Conservation (phyloP, 2,113 vertebrate species). For the Phaethornis superciliosus region DNA sequence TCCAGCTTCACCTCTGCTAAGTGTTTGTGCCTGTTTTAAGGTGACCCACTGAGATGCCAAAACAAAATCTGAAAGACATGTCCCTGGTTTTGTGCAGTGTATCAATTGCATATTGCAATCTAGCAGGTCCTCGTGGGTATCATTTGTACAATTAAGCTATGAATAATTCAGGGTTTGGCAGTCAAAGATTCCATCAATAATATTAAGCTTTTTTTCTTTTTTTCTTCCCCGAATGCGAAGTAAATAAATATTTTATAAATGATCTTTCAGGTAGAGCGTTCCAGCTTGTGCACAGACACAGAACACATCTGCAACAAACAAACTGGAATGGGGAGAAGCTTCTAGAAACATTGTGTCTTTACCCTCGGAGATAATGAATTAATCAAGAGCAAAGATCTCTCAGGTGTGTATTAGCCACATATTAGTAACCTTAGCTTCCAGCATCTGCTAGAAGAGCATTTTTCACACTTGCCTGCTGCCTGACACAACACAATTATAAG, state of each 20-base stretch:
- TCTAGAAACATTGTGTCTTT: not conserved
- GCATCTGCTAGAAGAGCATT: not conserved
- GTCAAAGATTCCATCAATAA: slow-evolving; percentile 19
- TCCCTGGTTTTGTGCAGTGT: not conserved
- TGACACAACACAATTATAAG: not conserved
- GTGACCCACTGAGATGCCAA: not conserved
- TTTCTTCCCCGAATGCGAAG: not conserved
- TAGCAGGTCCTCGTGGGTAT: slow-evolving; percentile 25
- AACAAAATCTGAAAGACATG: not conserved
- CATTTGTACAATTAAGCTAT: slow-evolving; percentile 38
- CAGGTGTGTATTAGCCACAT: not conserved
- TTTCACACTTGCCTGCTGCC: not conserved
- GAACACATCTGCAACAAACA: not conserved
- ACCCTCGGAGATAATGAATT: not conserved
- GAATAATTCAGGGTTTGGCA: slow-evolving; percentile 62
- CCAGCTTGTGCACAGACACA: not conserved
- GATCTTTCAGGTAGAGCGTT: not conserved
- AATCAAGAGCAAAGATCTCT: not conserved
- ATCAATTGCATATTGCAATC: slow-evolving; percentile 32
- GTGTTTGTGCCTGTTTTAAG: not conserved
- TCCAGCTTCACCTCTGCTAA: not conserved
- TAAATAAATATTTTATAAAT: slow-evolving; percentile 59
- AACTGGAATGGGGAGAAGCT: not conserved
- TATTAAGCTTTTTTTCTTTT: not conserved
- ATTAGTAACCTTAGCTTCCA: not conserved